Evolutionary conservation across 2,113 vertebrate genomes (phyloP).

Genomic region (Nyctereutes procyonoides): DNA sequence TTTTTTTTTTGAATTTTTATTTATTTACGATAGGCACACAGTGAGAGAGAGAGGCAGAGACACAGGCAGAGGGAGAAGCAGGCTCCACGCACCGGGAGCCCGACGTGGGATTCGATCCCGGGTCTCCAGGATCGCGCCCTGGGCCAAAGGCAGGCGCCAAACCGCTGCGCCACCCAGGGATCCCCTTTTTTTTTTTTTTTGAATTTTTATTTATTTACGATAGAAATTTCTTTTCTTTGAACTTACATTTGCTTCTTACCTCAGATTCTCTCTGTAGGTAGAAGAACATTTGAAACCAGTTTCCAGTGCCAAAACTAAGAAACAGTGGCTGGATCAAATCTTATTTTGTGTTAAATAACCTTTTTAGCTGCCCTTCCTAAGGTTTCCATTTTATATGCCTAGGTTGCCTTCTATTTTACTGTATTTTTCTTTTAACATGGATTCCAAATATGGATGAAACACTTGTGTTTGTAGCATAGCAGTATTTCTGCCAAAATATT

Average conservation of each 20-base stretch:
- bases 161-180: too few species aligned
- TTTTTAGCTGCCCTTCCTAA: background rate
- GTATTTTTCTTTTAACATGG: background rate
- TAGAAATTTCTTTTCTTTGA: constrained; percentile 54
- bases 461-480: background rate
- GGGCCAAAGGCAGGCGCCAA: too few species aligned
- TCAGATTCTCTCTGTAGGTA: background rate
- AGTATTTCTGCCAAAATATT: background rate
- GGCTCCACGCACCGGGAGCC: too few species aligned
- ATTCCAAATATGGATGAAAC: background rate
- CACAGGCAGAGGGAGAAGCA: too few species aligned
- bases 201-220: too few species aligned
- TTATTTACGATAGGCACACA: too few species aligned
- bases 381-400: background rate
- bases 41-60: too few species aligned
- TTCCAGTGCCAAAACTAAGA: background rate
- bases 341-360: background rate
- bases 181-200: too few species aligned
- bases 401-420: background rate
- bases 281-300: constrained; percentile 18
- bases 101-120: too few species aligned
- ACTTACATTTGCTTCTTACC: constrained; percentile 1
- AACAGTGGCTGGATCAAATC: background rate
- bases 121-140: too few species aligned
- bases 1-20: too few species aligned